Percentiles rank a stretch among this genome's conserved stretches.
phyloP scores from a whole-genome alignment of 2,797 vertebrate species.

The Rhadinocentrus ornatus region DNA sequence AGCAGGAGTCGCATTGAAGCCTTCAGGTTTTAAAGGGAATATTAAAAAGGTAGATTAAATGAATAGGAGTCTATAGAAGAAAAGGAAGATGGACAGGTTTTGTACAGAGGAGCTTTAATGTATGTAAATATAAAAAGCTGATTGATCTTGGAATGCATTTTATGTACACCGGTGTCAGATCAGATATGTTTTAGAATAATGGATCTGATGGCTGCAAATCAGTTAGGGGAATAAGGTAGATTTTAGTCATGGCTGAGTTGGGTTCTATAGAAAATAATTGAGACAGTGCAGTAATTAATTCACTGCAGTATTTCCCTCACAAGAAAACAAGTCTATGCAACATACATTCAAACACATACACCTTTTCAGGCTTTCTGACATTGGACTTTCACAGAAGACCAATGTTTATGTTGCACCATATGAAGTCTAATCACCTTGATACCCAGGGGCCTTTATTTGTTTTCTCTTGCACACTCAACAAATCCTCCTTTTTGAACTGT shows the following conservation, averaged over 20 bases:
- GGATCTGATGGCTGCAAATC: slow-evolving; percentile 45
- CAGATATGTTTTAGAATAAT: slow-evolving; percentile 31
- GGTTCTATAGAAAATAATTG: slow-evolving; percentile 38
- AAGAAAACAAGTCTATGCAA: slow-evolving; percentile 16
- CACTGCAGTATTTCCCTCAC: neutral
- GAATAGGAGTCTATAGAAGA: slow-evolving; percentile 20
- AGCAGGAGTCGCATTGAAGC: slow-evolving; percentile 48
- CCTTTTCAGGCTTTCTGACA: neutral
- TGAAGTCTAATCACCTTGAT: slow-evolving; percentile 34
- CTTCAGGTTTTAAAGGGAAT: slow-evolving; percentile 49
- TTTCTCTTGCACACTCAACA: slow-evolving; percentile 13
- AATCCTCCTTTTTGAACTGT: neutral
- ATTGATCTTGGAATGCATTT: slow-evolving; percentile 39
- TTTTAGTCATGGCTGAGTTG: slow-evolving; percentile 38
- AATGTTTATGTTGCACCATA: slow-evolving; percentile 13
- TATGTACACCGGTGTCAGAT: slow-evolving; percentile 41
- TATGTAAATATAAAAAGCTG: slow-evolving; percentile 20
- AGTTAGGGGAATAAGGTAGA: slow-evolving; percentile 46
- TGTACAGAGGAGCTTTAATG: neutral
- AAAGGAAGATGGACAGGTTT: neutral
- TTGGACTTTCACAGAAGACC: slow-evolving; percentile 8
- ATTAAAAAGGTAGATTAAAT: slow-evolving; percentile 50
- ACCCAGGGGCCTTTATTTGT: slow-evolving; percentile 25
- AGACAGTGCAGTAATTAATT: slow-evolving; percentile 14
- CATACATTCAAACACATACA: neutral